Base-by-base conservation (phyloP, 2,888 invertebrate genomes). In the Noctua janthina region DNA sequence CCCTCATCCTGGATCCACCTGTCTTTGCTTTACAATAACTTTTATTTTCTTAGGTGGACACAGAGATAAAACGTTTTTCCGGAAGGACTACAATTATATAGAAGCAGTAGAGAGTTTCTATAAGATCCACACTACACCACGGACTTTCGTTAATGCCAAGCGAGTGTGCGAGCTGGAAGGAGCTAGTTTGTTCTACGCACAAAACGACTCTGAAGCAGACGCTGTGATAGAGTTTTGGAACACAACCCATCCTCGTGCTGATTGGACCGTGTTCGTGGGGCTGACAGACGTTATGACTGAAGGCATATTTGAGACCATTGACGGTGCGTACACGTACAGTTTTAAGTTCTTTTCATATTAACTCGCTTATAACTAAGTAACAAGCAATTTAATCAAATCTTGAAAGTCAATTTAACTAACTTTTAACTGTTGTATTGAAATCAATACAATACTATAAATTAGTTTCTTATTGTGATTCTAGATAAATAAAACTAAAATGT, bases 61-160 rank as follows among this genome's bases (percentile, higher is more conserved):
- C n/a, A 11, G 0, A 17, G n/a, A 67, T n/a, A 51, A 20, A 39
- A 39, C 39, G 39, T 54, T 74, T 51, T 51, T 74, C 74, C n/a
- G 69, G 2, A 39, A 93, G 0, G 92, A 90, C 0, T 93, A 90
- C 11, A 86, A 87, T 0, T 94, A 95, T n/a, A 54, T 69, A 54
- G 69, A 51, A 51, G n/a, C 39, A 54, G 69, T 17, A 20, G n/a
- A 74, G 39, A 74, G 51, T 54, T 74, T 74, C 51, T 74, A 74
- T n/a, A 74, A 74, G 39, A 39, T 83, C 17, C 74, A 74, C n/a
- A 69, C 51, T 4, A 74, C 39, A 8, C 39, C 11, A 20, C n/a
- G 0, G 20, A 69, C 13, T n/a, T 74, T 74, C 20, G 69, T n/a
- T 29, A 4, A 69, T 20, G 76, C 73, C 17, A 73, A 62, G 49